Conservation (phyloP, 2,113 vertebrate genomes). For the Pavo muticus region DNA sequence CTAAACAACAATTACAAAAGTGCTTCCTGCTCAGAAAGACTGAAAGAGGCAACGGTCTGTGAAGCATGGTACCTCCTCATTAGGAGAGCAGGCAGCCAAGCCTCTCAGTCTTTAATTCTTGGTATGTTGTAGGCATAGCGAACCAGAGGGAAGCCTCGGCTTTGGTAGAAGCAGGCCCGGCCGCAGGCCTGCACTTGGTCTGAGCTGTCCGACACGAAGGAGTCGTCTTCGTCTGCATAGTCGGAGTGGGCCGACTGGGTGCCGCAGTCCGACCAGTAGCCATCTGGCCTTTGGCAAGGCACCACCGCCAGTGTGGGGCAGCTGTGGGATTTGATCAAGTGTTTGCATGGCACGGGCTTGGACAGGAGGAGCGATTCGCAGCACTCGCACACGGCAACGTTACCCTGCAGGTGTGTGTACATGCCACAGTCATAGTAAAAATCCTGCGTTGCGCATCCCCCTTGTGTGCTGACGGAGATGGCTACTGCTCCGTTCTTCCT, state of each 20-base stretch:
- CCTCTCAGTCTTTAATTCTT: conserved; percentile 82
- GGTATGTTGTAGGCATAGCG: conserved; percentile 92
- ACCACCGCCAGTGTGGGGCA: conserved; percentile 88
- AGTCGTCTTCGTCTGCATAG: conserved; percentile 94
- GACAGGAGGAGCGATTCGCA: conserved; percentile 88
- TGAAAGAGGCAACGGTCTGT: conserved; percentile 21
- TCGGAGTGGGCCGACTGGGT: conserved; percentile 93
- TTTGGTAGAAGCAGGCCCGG: conserved; percentile 96
- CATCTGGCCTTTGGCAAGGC: conserved; percentile 83
- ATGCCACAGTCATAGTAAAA: conserved; percentile 84
- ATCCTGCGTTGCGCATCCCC: conserved; percentile 79
- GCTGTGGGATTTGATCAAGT: conserved; percentile 95
- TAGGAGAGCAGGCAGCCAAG: background rate
- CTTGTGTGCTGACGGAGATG: conserved; percentile 65
- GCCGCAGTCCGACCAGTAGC: conserved; percentile 90
- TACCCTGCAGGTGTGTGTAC: conserved; percentile 80
- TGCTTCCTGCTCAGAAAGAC: conserved; percentile 80
- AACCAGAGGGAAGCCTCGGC: conserved; percentile 91
- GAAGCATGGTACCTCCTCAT: background rate
- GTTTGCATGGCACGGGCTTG: conserved; percentile 89
- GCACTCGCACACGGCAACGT: conserved; percentile 85
- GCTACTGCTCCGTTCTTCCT: conserved; percentile 69
- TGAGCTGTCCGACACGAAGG: conserved; percentile 96
- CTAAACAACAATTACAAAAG: conserved; percentile 75
- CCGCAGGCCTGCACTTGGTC: conserved; percentile 97